These are phyloP conservation scores for Cynopterus sphinx DNA, from an alignment of 2,797 vertebrate genomes.

Conservation along the genomic window DNA sequence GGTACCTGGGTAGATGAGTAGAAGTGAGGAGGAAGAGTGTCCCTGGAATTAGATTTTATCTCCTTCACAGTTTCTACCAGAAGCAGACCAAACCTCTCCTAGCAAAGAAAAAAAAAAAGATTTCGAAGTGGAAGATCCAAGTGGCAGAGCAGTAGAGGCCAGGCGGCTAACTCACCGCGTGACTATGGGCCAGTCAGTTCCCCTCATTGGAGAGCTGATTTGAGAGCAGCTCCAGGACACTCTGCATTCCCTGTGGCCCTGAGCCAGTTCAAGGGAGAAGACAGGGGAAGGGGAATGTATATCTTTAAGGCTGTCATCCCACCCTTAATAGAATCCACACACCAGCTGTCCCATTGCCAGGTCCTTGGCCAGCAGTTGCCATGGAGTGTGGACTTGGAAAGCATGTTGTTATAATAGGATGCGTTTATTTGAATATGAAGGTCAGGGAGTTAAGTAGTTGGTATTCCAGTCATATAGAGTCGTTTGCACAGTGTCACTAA, in stretches of 20 bases:
- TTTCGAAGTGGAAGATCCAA: background rate
- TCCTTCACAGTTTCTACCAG: background rate
- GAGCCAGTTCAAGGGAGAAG: background rate
- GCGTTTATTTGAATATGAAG: conserved; percentile 90
- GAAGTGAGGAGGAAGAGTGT: background rate
- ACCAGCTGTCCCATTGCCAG: background rate
- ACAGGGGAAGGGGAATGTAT: background rate
- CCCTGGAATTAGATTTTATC: background rate
- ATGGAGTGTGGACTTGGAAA: conserved; percentile 71
- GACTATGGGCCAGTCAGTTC: conserved; percentile 2
- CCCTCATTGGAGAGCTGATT: background rate
- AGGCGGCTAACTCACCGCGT: background rate
- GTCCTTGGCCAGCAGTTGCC: conserved; percentile 64
- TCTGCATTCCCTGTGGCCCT: background rate
- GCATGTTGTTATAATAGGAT: conserved; percentile 82
- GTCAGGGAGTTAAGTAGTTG: conserved; percentile 90
- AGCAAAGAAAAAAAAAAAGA: no score
- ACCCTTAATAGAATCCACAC: conserved; percentile 30
- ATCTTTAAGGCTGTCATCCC: background rate
- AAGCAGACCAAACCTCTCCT: background rate
- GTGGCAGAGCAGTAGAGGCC: background rate
- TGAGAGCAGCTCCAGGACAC: background rate
- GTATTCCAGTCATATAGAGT: conserved; percentile 88
- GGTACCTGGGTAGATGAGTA: background rate
- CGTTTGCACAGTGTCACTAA: conserved; percentile 91